These are phyloP conservation scores for Etia nguti DNA, from an alignment of 2,113 vertebrate genomes.

Conservation along the genomic window DNA sequence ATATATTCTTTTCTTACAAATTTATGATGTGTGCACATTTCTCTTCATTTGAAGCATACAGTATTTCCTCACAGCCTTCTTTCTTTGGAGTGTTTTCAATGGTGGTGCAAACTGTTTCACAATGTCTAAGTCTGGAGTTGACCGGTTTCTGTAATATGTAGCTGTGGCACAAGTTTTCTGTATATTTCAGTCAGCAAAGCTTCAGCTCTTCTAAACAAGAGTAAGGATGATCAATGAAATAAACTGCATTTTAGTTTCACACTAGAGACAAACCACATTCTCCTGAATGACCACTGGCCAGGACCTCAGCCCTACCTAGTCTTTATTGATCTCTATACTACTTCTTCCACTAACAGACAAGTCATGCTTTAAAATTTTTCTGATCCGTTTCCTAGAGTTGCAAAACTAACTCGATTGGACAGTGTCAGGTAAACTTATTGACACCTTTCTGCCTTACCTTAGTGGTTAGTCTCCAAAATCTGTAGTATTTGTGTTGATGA, in stretches of 20 bases:
- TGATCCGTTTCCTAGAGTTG: not conserved
- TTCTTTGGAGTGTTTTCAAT: not conserved
- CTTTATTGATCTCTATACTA: not conserved
- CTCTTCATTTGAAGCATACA: rapidly evolving
- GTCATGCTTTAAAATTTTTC: not conserved
- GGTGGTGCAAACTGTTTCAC: not conserved
- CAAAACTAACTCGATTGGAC: rapidly evolving
- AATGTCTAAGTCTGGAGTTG: not conserved
- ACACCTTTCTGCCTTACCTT: not conserved
- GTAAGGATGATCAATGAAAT: not conserved
- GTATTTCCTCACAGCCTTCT: not conserved
- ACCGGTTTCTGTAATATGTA: not conserved
- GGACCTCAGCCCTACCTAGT: not conserved
- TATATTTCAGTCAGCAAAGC: not conserved
- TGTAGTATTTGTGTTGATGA: rapidly evolving
- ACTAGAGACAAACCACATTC: not conserved
- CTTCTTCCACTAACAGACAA: not conserved
- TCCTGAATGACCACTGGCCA: not conserved
- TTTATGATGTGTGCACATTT: rapidly evolving
- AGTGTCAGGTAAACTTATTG: not conserved
- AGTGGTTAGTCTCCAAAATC: not conserved
- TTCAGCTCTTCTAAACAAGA: not conserved
- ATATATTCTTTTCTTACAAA: rapidly evolving
- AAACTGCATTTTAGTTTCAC: not conserved
- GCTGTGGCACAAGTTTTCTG: not conserved